These are phyloP conservation scores for Peromyscus leucopus DNA, from an alignment of 2,113 vertebrate species.

Conservation along the genomic window DNA sequence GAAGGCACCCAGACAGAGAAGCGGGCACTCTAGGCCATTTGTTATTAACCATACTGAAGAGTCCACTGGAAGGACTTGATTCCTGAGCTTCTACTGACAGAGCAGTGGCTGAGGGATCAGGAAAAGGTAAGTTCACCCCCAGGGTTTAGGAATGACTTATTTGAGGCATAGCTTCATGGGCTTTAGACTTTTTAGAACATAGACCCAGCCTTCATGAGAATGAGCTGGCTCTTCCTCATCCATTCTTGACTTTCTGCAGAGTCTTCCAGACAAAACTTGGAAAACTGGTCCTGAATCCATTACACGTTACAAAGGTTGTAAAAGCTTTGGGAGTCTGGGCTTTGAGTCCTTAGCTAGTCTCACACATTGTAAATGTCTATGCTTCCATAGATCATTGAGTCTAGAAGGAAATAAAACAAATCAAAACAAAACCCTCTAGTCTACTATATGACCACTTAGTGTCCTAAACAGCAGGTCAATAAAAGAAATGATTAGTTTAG, in stretches of 20 bases:
- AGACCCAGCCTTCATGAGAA: neutral
- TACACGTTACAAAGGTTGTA: neutral
- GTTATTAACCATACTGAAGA: neutral
- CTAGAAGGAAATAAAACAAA: neutral
- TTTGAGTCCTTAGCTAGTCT: neutral
- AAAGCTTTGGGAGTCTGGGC: neutral
- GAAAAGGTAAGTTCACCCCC: neutral
- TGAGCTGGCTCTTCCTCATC: neutral
- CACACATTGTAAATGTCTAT: neutral
- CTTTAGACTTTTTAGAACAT: neutral
- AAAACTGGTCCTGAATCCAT: neutral
- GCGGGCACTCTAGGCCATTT: neutral
- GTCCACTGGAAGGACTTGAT: neutral
- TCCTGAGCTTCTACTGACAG: neutral
- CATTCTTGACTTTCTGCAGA: neutral
- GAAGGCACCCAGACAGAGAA: neutral
- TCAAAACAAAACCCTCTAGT: neutral
- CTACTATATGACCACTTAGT: neutral
- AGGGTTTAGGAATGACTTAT: neutral
- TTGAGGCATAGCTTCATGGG: neutral
- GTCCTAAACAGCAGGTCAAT: neutral
- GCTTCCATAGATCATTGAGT: neutral
- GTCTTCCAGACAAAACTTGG: neutral
- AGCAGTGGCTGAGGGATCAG: neutral
- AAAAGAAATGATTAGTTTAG: neutral